Percentiles rank a stretch among this genome's conserved stretches.
Evolutionary conservation across 2,888 invertebrate species (phyloP).

Genomic region (Enchytraeus crypticus): DNA sequence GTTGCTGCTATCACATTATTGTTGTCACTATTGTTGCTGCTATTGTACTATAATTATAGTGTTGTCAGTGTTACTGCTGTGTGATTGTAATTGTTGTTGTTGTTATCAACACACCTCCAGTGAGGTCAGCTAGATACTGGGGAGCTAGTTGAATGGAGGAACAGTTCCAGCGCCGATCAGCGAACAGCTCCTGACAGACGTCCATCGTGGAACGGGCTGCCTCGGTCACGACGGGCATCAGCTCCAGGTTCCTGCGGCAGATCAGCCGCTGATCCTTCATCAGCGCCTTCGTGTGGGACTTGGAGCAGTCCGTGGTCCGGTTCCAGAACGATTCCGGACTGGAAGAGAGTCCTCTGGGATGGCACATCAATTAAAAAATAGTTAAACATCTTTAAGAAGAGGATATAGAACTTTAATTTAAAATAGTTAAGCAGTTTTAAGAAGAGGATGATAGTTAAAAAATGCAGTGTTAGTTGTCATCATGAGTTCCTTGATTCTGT

Average conservation of each 20-base stretch:
- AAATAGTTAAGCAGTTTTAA: not conserved
- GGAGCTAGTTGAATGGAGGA: conserved; percentile 66
- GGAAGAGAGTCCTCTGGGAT: not conserved
- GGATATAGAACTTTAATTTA: not conserved
- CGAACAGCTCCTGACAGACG: conserved; percentile 62
- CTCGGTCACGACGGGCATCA: conserved; percentile 65
- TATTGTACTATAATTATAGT: too few relatives aligned
- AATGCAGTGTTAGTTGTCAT: not conserved
- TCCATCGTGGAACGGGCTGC: conserved; percentile 61
- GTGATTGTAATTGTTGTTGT: not conserved
- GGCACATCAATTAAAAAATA: too few relatives aligned
- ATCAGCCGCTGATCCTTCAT: conserved; percentile 35
- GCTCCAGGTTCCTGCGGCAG: conserved; percentile 39
- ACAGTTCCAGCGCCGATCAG: conserved; percentile 73
- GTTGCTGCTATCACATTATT: not conserved
- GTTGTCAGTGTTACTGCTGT: too few relatives aligned
- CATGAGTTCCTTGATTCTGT: too few relatives aligned
- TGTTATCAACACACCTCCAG: conserved; percentile 58
- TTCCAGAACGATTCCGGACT: conserved; percentile 9
- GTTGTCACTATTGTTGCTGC: not conserved
- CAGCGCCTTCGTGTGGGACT: conserved; percentile 25
- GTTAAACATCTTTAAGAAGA: too few relatives aligned
- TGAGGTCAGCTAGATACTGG: conserved; percentile 64
- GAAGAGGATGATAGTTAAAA: not conserved
- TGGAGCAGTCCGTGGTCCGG: conserved; percentile 16